Percentiles rank a stretch among this genome's conserved stretches.
Conservation (phyloP, 2,888 invertebrate species). For the Agriotes lineatus region DNA sequence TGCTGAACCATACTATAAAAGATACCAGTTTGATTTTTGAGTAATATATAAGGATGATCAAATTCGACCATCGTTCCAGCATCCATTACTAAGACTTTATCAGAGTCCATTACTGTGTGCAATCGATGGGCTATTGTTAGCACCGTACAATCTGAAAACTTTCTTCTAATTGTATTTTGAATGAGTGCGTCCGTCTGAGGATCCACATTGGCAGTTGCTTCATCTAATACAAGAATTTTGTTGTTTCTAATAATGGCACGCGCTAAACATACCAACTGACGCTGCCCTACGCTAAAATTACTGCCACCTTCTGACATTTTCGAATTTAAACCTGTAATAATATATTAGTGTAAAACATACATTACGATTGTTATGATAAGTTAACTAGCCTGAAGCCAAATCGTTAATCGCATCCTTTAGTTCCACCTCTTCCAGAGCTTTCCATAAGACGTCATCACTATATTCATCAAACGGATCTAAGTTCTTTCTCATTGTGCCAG, state of each 20-base stretch:
- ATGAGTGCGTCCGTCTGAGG: slow-evolving; percentile 82
- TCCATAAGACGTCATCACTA: slow-evolving; percentile 84
- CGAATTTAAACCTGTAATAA: slow-evolving; percentile 68
- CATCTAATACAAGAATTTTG: slow-evolving; percentile 67
- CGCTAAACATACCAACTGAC: slow-evolving; percentile 77
- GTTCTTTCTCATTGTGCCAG: slow-evolving; percentile 89
- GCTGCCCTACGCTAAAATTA: slow-evolving; percentile 65
- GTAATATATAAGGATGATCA: slow-evolving; percentile 77
- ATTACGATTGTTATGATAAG: slow-evolving; percentile 51
- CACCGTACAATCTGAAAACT: slow-evolving; percentile 82
- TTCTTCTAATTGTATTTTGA: slow-evolving; percentile 79
- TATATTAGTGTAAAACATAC: slow-evolving; percentile 22
- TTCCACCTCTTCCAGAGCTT: slow-evolving; percentile 85
- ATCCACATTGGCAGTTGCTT: slow-evolving; percentile 88
- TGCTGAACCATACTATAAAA: slow-evolving; percentile 76
- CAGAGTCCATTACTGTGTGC: slow-evolving; percentile 87
- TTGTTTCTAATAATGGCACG: slow-evolving; percentile 69
- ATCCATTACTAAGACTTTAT: slow-evolving; percentile 85
- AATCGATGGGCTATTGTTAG: slow-evolving; percentile 87
- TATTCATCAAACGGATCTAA: slow-evolving; percentile 90
- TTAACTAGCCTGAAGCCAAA: slow-evolving; percentile 70
- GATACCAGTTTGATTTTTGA: slow-evolving; percentile 70
- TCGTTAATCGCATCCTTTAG: slow-evolving; percentile 78
- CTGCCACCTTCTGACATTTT: slow-evolving; percentile 79
- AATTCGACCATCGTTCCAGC: slow-evolving; percentile 81